Evolutionary conservation across 2,888 invertebrate genomes (phyloP), one percentile per base, ranked within the genome.

Genomic region (Ischnus inquisitorius): DNA sequence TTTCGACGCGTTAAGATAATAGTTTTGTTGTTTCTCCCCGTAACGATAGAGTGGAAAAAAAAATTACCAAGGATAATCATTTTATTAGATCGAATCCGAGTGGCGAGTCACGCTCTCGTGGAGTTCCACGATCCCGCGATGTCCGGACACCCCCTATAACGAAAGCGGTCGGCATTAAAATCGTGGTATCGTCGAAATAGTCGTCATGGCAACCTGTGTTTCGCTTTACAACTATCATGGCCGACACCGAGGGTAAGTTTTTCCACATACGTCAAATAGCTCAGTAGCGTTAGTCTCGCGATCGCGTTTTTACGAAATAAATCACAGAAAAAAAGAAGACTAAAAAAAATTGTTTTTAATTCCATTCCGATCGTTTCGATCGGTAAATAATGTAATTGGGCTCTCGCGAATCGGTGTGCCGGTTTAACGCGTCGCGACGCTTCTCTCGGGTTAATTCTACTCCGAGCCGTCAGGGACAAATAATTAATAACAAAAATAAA

Each of bases 171-270:
- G 41, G 19, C 41, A 16, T 65, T 65, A 10, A 46, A 67, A 19
- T 34, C 12, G 65, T 67, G 48, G 69, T 78, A 64, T 74, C 51
- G 64, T 69, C 25, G 62, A 19, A 57, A 5, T 22, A 8, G 90
- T 92, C 85, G 87, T 87, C 89, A 92, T 92, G 88, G 86, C 87
- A 87, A 92, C 91, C 85, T 88, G 77, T 89, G 86, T 86, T 87
- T 86, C 82, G 80, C 83, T 72, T 86, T 88, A 90, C 90, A 90
- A 92, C 90, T 88, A 89, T 91, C 90, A 93, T 93, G 92, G 92
- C 92, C 85, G 91, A 91, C 88, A 87, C 82, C 68, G 91, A 91
- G 89, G 92, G 92, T 92, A 90, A 92, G 92, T 91, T 87, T 82
- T 67, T 87, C n/a, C n/a, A 79, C 87, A 88, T 86, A 81, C 81